Base-by-base conservation (phyloP, 2,113 vertebrate species). In the Chloroceryle aenea region DNA sequence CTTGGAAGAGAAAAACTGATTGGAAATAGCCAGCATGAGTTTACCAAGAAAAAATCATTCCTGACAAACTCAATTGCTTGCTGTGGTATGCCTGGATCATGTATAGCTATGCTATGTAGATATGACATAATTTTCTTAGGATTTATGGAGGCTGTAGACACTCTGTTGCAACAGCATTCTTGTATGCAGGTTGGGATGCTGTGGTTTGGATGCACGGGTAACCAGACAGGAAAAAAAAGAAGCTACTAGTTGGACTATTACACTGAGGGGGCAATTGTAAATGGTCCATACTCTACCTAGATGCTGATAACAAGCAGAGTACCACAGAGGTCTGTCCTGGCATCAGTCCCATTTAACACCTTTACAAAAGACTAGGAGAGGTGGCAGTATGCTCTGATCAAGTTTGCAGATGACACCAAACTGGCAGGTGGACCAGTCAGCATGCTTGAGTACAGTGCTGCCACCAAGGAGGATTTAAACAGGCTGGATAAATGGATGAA, bases 381-480 rank as follows among this genome's bases (percentile, higher is more conserved):
- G 7, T 30, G 17, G 18, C 23, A 63, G 1, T 21, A 38, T 45
- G 7, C 5, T 16, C 22, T 66, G 38, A 29, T 26, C 27, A 63
- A 42, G 13, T 38, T 68, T 76, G n/a, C 22, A 76, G 29, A 22
- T 48, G 40, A 17, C 6, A 75, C 30, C 12, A 66, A 42, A 66
- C 12, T 67, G 14, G 21, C n/a, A 50, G 38, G 29, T 64, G 32
- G 21, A 29, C 9, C 9, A 23, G 12, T n/a, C 43, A 29, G 4
- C 53, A 30, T 0, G 0, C 22, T 58, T 0, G 0, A 76, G 11
- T 5, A 36, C 17, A 72, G 12, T 11, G 25, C 26, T 52, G 36
- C 29, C 6, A 27, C 15, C 2, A 6, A 36, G 18, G 3, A 61
- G 2, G 4, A 40, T 34, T 12, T 79, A 47, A 52, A n/a, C 7